phyloP scores from a whole-genome alignment of 2,888 invertebrate species.

The Eudemis profundana region DNA sequence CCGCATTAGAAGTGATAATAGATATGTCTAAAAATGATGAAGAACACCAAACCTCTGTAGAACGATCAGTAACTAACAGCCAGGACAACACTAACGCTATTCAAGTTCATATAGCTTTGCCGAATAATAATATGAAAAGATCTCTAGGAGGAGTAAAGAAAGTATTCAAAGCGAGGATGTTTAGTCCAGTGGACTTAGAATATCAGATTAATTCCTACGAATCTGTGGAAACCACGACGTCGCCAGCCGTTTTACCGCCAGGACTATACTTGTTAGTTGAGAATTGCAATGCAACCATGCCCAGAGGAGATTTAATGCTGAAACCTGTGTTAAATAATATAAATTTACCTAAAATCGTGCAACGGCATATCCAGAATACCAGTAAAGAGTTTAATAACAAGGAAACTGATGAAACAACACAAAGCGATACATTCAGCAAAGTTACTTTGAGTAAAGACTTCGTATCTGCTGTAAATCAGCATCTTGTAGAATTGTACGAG shows the following conservation, averaged over 20 bases:
- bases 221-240: conserved; percentile 28
- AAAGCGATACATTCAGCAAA: conserved; percentile 50
- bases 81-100: conserved; percentile 57
- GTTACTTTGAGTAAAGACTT: conserved; percentile 63
- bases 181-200: conserved; percentile 69
- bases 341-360: conserved; percentile 35
- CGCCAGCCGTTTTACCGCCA: conserved; percentile 51
- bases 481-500: conserved; percentile 58
- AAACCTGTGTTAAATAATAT: conserved; percentile 56
- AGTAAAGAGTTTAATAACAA: conserved; percentile 5
- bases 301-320: conserved; percentile 55
- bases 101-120: conserved; percentile 71
- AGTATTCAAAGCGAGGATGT: conserved; percentile 70
- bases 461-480: conserved; percentile 61
- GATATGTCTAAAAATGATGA: conserved; percentile 20
- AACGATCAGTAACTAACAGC: conserved; percentile 22
- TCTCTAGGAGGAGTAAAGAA: conserved; percentile 61
- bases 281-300: conserved; percentile 50
- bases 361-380: neutral
- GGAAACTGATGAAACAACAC: conserved; percentile 49
- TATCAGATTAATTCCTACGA: conserved; percentile 68
- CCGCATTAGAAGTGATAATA: conserved; percentile 31
- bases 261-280: conserved; percentile 67
- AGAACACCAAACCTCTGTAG: neutral
- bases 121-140: conserved; percentile 58